Conservation (phyloP, 2,113 vertebrate genomes). For the Salvelinus namaycush region DNA sequence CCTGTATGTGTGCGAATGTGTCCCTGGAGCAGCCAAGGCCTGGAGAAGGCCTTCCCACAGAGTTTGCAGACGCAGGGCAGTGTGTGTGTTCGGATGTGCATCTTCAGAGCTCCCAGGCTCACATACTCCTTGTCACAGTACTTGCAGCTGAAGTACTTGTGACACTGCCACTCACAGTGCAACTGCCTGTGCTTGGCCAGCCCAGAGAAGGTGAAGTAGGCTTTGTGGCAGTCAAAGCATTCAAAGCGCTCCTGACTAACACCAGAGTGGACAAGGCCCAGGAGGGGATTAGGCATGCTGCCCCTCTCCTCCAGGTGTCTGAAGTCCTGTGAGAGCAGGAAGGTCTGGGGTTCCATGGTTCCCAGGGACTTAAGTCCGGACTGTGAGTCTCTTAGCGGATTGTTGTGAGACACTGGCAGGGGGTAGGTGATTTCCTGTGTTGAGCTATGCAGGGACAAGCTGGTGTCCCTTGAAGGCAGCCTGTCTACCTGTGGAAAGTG, state of each 20-base stretch:
- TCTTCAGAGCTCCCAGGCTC: constrained; percentile 78
- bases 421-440: background rate
- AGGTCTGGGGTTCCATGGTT: constrained; percentile 28
- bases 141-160: constrained; percentile 72
- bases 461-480: constrained; percentile 22
- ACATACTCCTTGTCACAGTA: constrained; percentile 74
- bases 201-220: constrained; percentile 50
- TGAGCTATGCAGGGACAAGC: constrained; percentile 20
- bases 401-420: constrained; percentile 11
- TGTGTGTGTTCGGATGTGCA: constrained; percentile 81
- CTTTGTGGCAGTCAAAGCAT: constrained; percentile 60
- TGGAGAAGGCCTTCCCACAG: constrained; percentile 82
- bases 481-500: constrained; percentile 3
- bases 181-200: constrained; percentile 62
- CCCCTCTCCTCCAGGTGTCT: constrained; percentile 34
- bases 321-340: constrained; percentile 36
- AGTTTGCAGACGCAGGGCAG: constrained; percentile 76
- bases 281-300: background rate
- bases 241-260: constrained; percentile 37
- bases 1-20: constrained; percentile 83
- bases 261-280: background rate
- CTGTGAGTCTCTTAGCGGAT: constrained; percentile 57
- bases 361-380: constrained; percentile 50
- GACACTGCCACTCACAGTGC: constrained; percentile 58
- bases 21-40: constrained; percentile 82